phyloP scores from a whole-genome alignment of 1,140 invertebrate genomes.

The Macrostomum lignano region DNA sequence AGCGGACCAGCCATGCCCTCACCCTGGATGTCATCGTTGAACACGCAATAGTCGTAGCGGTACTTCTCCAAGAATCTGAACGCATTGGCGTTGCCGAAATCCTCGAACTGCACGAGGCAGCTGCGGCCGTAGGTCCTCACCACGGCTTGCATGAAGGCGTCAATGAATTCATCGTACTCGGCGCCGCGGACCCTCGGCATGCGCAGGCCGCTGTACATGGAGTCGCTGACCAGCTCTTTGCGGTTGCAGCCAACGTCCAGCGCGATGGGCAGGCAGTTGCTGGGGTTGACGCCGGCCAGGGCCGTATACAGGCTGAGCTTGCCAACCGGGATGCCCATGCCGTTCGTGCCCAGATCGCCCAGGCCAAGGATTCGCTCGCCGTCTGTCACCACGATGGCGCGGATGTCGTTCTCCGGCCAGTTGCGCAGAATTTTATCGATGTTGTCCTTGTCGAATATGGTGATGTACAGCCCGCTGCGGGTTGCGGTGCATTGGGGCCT shows the following conservation, averaged over 20 bases:
- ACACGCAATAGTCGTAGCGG: constrained; percentile 53
- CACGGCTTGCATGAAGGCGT: constrained; percentile 9
- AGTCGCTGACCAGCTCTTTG: constrained; percentile 37
- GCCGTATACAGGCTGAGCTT: constrained; percentile 72
- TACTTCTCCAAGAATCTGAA: constrained; percentile 65
- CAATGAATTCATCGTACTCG: constrained; percentile 10
- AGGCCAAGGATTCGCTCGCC: constrained; percentile 71
- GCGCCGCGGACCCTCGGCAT: constrained; percentile 53
- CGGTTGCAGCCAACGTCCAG: constrained; percentile 76
- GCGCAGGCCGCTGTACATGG: constrained; percentile 67
- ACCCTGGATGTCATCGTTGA: constrained; percentile 76
- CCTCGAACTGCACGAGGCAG: constrained; percentile 52
- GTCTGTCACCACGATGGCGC: constrained; percentile 71
- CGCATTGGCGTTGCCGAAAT: constrained; percentile 74
- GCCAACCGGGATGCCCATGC: constrained; percentile 84
- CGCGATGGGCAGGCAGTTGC: constrained; percentile 62
- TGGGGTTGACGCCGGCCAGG: constrained; percentile 62
- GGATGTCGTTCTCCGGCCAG: constrained; percentile 28
- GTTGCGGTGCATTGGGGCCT: no score
- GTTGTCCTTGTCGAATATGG: constrained; percentile 66
- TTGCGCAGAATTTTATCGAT: constrained; percentile 56
- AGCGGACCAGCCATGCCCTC: constrained; percentile 4
- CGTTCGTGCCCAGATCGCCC: constrained; percentile 68
- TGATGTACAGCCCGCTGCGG: constrained; percentile 54
- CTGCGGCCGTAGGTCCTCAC: constrained; percentile 16